A percentile compares a stretch with the other conserved stretches of the same genome.
Conservation (phyloP, 2,888 invertebrate genomes). For the Noctua janthe region DNA sequence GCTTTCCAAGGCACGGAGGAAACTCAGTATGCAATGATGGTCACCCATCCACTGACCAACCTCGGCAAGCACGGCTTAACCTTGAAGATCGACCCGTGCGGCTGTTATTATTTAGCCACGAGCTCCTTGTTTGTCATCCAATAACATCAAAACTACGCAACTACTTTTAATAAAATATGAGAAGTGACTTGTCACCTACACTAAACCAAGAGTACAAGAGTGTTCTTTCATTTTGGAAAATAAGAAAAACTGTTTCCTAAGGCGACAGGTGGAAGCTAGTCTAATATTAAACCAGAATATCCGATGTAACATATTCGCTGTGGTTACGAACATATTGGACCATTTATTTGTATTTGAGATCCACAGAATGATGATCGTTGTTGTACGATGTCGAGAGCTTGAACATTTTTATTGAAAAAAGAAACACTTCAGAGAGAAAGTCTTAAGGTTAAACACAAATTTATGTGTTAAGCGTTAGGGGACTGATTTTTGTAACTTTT, state of each 20-base stretch:
- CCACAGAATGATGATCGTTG: neutral
- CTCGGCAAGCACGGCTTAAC: no score
- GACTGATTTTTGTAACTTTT: no score
- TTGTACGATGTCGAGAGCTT: neutral
- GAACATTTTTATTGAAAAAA: neutral
- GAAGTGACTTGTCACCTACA: slow-evolving; percentile 1
- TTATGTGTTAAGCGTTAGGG: no score
- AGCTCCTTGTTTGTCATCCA: no score
- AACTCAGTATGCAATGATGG: no score
- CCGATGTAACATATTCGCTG: slow-evolving; percentile 15
- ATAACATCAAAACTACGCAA: neutral
- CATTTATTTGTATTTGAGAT: slow-evolving; percentile 4
- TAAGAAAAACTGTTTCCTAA: slow-evolving; percentile 6
- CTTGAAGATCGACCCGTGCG: no score
- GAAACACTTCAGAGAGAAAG: neutral
- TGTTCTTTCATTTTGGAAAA: slow-evolving; percentile 11
- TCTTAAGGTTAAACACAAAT: no score
- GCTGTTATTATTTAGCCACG: no score
- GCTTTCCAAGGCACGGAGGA: no score
- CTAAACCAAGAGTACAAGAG: neutral
- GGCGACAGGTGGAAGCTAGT: slow-evolving; percentile 30
- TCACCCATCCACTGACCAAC: no score
- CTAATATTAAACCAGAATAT: slow-evolving; percentile 39
- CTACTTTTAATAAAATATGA: slow-evolving; percentile 12
- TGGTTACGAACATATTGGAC: slow-evolving; percentile 37